Evolutionary conservation across 2,113 vertebrate species (phyloP).

Genomic region (Acanthisitta chloris): DNA sequence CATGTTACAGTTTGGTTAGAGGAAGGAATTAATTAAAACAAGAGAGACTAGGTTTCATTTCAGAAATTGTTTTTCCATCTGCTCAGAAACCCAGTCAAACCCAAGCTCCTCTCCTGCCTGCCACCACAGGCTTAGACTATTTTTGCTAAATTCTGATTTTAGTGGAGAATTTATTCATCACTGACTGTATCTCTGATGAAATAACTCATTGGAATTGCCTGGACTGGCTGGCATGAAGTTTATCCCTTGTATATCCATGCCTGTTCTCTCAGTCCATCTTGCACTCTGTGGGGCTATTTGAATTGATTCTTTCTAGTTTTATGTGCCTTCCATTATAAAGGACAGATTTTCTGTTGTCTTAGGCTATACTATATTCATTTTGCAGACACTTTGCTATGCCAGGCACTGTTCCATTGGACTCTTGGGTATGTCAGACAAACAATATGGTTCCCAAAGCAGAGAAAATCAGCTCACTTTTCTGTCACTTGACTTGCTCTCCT

Average conservation of each 20-base stretch:
- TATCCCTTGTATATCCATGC: background rate
- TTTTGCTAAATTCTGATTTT: constrained; percentile 3
- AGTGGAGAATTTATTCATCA: background rate
- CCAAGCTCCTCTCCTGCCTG: background rate
- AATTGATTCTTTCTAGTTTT: constrained; percentile 23
- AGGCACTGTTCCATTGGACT: background rate
- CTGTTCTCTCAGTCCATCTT: background rate
- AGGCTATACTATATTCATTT: background rate
- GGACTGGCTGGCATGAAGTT: background rate
- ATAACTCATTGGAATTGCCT: background rate
- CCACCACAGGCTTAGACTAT: background rate
- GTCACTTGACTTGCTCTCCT: background rate
- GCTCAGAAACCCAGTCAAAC: background rate
- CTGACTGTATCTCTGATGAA: background rate
- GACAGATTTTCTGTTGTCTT: background rate
- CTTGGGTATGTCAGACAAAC: background rate
- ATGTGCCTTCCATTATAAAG: background rate
- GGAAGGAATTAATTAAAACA: constrained; percentile 4
- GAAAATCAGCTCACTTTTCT: background rate
- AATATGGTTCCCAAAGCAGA: background rate
- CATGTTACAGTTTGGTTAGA: background rate
- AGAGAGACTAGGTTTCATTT: background rate
- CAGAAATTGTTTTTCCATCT: background rate
- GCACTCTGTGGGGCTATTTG: background rate
- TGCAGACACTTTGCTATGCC: background rate